Conservation (phyloP, 2,797 vertebrate species). For the Vespertilio murinus region DNA sequence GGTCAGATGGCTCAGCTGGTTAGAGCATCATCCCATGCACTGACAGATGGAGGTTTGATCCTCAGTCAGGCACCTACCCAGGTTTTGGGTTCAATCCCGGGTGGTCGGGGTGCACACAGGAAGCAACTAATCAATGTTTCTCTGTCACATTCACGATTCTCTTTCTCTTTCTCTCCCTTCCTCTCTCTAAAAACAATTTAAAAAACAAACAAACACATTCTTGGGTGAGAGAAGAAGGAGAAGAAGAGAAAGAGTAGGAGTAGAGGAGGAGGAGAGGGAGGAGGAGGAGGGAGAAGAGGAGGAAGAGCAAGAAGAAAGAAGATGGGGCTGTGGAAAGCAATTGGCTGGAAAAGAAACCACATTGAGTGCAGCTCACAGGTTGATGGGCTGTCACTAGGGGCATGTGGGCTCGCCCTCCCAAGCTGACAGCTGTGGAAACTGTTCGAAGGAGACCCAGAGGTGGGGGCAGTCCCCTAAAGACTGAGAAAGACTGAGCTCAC, state of each 20-base stretch:
- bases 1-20: neutral
- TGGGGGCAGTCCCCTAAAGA: neutral
- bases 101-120: neutral
- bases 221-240: neutral
- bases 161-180: neutral
- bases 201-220: neutral
- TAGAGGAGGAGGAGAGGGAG: neutral
- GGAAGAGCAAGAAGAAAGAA: neutral
- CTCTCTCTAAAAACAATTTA: neutral
- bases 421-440: slow-evolving; percentile 26
- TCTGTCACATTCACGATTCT: neutral
- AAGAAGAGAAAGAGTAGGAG: too few species aligned
- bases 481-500: neutral
- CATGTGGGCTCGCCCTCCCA: neutral
- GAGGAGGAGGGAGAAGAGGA: neutral
- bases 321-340: neutral
- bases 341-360: neutral
- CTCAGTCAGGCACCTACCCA: neutral
- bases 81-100: neutral
- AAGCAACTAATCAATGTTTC: neutral
- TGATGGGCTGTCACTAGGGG: neutral
- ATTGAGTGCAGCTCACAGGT: neutral
- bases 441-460: neutral
- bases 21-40: neutral
- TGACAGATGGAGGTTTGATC: neutral